phyloP scores from a whole-genome alignment of 2,113 vertebrate species.

The Numenius arquata region DNA sequence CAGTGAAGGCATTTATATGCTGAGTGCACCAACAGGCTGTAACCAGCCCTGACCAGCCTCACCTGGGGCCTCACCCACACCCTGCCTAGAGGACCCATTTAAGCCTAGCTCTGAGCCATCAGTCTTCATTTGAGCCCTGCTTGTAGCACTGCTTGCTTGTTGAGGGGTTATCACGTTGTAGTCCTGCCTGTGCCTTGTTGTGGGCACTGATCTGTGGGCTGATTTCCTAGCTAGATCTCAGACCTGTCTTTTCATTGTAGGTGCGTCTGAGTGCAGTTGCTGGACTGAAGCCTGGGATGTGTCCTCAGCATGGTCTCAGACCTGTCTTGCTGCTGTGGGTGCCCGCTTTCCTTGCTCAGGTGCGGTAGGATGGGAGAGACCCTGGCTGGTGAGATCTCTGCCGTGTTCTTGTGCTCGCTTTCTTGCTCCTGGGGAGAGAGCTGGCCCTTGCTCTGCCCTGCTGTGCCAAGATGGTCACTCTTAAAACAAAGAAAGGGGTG shows the following conservation, averaged over 20 bases:
- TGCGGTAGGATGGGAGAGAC: rapidly evolving
- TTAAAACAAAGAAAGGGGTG: neutral
- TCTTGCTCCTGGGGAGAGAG: rapidly evolving
- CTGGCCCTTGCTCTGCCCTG: neutral
- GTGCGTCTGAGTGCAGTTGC: rapidly evolving
- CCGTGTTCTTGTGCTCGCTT: rapidly evolving
- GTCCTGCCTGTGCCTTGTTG: rapidly evolving
- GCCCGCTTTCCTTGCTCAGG: too few species aligned
- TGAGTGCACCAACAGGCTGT: neutral
- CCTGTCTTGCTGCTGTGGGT: rapidly evolving
- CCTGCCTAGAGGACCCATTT: neutral
- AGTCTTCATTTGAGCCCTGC: rapidly evolving
- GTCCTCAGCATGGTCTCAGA: rapidly evolving
- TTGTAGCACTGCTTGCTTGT: rapidly evolving
- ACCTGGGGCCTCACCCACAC: neutral
- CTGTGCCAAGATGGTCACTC: rapidly evolving
- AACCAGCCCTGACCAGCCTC: neutral
- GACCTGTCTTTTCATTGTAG: rapidly evolving
- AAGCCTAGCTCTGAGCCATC: rapidly evolving
- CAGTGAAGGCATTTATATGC: neutral
- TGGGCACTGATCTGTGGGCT: rapidly evolving
- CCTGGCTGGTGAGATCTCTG: neutral
- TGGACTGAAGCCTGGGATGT: rapidly evolving
- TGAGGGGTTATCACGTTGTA: rapidly evolving
- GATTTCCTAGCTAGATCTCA: rapidly evolving